These are phyloP conservation scores for Beroe forskalii DNA, from an alignment of 37 sponge, comb jelly and placozoan species.

Conservation along the genomic window DNA sequence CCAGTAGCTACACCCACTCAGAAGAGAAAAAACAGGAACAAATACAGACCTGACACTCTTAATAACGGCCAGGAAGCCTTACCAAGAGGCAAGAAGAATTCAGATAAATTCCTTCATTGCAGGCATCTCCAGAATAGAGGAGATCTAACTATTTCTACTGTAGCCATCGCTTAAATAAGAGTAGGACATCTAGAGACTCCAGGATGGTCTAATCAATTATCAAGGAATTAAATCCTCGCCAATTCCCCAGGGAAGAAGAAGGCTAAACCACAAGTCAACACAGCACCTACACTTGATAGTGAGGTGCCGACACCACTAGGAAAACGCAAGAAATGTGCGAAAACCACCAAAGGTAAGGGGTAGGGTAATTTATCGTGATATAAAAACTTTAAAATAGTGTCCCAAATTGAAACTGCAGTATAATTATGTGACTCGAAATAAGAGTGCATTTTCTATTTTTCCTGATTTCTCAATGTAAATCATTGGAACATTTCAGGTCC, in stretches of 20 bases:
- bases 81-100: no score
- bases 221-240: no score
- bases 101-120: no score
- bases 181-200: no score
- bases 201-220: no score
- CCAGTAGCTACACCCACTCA: constrained; percentile 44
- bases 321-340: neutral
- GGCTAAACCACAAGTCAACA: neutral
- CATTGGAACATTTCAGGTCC: neutral
- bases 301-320: neutral
- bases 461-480: no score
- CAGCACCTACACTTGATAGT: neutral
- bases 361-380: neutral
- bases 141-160: no score
- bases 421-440: no score
- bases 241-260: neutral
- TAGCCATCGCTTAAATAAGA: no score
- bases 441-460: no score
- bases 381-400: neutral
- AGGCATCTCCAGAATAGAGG: no score
- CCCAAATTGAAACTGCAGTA: neutral
- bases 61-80: no score
- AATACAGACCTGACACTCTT: constrained; percentile 4
- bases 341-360: neutral
- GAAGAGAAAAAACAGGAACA: constrained; percentile 4